Percentiles rank a stretch among this genome's conserved stretches.
Conservation (phyloP, 30 jellyfish, hydroid and myxozoan species). For the Hydractinia echinata region DNA sequence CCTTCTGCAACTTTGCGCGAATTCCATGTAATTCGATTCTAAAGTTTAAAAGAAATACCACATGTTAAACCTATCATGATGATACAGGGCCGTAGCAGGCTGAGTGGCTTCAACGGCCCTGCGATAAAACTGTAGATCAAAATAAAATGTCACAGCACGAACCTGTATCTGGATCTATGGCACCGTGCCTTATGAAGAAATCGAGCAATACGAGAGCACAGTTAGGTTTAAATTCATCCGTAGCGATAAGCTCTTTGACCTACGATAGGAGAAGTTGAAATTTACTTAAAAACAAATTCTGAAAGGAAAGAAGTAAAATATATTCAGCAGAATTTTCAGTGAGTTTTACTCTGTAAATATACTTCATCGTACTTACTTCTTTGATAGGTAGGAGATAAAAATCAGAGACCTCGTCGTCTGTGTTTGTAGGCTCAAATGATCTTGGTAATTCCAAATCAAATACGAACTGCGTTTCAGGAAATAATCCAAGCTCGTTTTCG, state of each 20-base stretch:
- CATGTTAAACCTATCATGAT: too few species aligned
- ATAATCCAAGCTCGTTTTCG: slow-evolving; percentile 65
- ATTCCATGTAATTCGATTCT: slow-evolving; percentile 80
- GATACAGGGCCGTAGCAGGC: too few species aligned
- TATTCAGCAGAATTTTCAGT: background rate
- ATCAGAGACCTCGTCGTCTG: slow-evolving; percentile 84
- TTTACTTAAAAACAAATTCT: background rate
- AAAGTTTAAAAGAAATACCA: background rate
- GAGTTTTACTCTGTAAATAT: background rate
- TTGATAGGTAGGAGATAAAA: slow-evolving; percentile 70
- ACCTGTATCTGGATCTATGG: slow-evolving; percentile 83
- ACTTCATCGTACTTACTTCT: slow-evolving; percentile 39
- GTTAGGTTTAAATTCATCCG: slow-evolving; percentile 83
- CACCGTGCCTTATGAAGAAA: slow-evolving; percentile 85
- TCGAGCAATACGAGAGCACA: slow-evolving; percentile 82
- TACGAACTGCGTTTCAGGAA: slow-evolving; percentile 76
- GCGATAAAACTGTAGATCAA: too few species aligned
- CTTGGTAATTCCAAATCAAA: slow-evolving; percentile 80
- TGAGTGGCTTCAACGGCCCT: too few species aligned
- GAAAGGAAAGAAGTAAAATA: background rate
- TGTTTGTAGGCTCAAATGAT: slow-evolving; percentile 67
- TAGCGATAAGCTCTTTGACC: slow-evolving; percentile 73
- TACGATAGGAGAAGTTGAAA: slow-evolving; percentile 16
- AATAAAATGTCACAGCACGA: background rate
- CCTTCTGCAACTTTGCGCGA: slow-evolving; percentile 58